These are phyloP conservation scores for Mesochorus sp. DNA, from an alignment of 2,888 invertebrate genomes.

Conservation along the genomic window DNA sequence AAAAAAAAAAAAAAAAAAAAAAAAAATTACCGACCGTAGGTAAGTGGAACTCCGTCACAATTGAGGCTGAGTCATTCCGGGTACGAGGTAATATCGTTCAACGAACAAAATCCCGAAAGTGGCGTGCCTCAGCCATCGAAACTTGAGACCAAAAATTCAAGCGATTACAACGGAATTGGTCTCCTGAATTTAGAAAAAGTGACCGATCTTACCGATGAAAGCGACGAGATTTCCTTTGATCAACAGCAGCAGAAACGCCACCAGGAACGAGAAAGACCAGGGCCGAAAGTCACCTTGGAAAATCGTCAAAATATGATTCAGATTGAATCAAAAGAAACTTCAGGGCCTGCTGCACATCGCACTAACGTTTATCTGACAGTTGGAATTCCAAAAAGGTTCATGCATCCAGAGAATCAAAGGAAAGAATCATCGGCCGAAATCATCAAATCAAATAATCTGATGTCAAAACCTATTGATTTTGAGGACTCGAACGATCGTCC, in stretches of 20 bases:
- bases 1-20: too few species aligned
- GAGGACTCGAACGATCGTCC: slow-evolving; percentile 14
- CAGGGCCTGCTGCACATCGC: not conserved
- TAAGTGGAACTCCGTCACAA: slow-evolving; percentile 31
- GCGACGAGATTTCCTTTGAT: not conserved
- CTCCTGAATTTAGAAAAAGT: slow-evolving; percentile 18
- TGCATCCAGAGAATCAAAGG: not conserved
- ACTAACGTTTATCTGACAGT: slow-evolving; percentile 21
- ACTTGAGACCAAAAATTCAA: not conserved
- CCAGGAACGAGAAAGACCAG: too few species aligned
- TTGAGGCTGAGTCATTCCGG: slow-evolving; percentile 50
- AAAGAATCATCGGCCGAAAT: slow-evolving; percentile 1
- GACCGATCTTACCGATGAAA: not conserved
- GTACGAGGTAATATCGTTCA: slow-evolving; percentile 57
- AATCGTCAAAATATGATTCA: slow-evolving; percentile 28
- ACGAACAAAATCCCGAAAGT: slow-evolving; percentile 31
- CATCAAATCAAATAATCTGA: not conserved
- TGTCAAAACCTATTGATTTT: not conserved
- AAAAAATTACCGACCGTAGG: too few species aligned
- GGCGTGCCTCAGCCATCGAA: not conserved
- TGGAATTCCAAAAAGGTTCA: slow-evolving; percentile 16
- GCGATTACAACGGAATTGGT: not conserved
- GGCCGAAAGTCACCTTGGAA: not conserved
- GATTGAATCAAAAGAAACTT: not conserved
- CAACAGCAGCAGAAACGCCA: slow-evolving; percentile 17